Percentiles rank a stretch among this genome's conserved stretches.
phyloP scores from a whole-genome alignment of 2,113 vertebrate species.

The Caranx ignobilis region DNA sequence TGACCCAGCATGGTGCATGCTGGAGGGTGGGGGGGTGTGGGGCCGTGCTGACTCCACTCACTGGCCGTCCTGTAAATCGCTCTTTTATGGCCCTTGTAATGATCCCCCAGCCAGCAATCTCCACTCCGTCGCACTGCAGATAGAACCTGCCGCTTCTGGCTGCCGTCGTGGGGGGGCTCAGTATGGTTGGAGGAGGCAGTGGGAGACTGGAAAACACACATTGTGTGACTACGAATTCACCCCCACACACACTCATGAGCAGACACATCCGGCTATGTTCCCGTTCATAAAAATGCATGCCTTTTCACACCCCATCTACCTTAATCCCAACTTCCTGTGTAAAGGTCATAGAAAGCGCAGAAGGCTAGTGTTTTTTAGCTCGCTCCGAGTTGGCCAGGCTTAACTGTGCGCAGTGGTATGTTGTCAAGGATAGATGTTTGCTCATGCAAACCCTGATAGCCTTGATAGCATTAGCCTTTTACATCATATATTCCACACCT shows the following conservation, averaged over 20 bases:
- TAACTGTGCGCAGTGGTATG: conserved; percentile 27
- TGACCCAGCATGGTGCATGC: conserved; percentile 69
- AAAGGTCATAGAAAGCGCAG: conserved; percentile 68
- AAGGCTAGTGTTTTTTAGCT: conserved; percentile 65
- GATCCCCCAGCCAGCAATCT: conserved; percentile 80
- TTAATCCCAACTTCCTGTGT: conserved; percentile 71
- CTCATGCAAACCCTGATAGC: conserved; percentile 23
- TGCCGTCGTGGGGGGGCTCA: conserved; percentile 52
- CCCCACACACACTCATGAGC: conserved; percentile 19
- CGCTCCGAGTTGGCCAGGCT: conserved; percentile 23
- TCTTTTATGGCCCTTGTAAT: conserved; percentile 86
- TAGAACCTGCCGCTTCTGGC: conserved; percentile 69
- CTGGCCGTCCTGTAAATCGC: conserved; percentile 81
- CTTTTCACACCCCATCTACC: conserved; percentile 75
- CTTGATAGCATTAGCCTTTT: conserved; percentile 36
- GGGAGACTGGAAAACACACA: conserved; percentile 61
- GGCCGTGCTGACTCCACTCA: conserved; percentile 79
- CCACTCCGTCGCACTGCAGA: conserved; percentile 85
- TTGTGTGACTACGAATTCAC: conserved; percentile 25
- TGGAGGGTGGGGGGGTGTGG: conserved; percentile 44
- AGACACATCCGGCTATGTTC: conserved; percentile 42
- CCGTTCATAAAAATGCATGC: conserved; percentile 69
- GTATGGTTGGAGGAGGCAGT: conserved; percentile 51
- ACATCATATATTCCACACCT: conserved; percentile 31
- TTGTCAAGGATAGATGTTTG: conserved; percentile 32